Percentiles rank a stretch among this genome's conserved stretches.
Evolutionary conservation across 2,888 invertebrate species (phyloP).

Genomic region (Tetranychus piercei): DNA sequence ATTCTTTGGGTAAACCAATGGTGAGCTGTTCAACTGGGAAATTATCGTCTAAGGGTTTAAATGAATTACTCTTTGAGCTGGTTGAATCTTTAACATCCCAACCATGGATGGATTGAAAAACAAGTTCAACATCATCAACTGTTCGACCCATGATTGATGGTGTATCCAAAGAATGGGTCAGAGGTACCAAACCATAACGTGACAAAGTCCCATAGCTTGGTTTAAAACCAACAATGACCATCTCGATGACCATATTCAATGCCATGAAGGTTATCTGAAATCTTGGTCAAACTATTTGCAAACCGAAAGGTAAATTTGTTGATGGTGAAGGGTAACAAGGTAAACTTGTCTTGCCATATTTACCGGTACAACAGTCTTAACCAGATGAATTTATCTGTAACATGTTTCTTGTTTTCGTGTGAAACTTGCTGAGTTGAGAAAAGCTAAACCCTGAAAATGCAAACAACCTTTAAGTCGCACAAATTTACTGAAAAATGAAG

Average conservation of each 20-base stretch:
- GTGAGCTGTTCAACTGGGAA: conserved; percentile 17
- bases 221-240: conserved; percentile 80
- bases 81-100: conserved; percentile 70
- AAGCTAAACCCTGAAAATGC: conserved; percentile 38
- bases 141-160: conserved; percentile 71
- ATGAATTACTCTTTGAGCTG: conserved; percentile 33
- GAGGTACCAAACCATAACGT: conserved; percentile 76
- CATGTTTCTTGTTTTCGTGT: conserved; percentile 50
- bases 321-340: conserved; percentile 53
- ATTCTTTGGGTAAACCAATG: conserved; percentile 79
- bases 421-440: conserved; percentile 63
- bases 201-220: conserved; percentile 89
- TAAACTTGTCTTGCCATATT: conserved; percentile 82
- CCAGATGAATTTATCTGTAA: conserved; percentile 64
- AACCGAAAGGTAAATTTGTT: conserved; percentile 56
- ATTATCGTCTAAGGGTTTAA: conserved; percentile 3
- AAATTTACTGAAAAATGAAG: too few relatives aligned
- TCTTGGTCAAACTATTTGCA: conserved; percentile 67
- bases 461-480: too few relatives aligned
- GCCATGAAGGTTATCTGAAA: conserved; percentile 31
- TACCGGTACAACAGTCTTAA: conserved; percentile 76
- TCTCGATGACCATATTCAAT: too few relatives aligned
- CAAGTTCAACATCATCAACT: conserved; percentile 54
- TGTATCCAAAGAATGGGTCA: conserved; percentile 93
- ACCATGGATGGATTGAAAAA: conserved; percentile 60